phyloP scores from a whole-genome alignment of 2,113 vertebrate species.

The Leptodactylus fuscus region DNA sequence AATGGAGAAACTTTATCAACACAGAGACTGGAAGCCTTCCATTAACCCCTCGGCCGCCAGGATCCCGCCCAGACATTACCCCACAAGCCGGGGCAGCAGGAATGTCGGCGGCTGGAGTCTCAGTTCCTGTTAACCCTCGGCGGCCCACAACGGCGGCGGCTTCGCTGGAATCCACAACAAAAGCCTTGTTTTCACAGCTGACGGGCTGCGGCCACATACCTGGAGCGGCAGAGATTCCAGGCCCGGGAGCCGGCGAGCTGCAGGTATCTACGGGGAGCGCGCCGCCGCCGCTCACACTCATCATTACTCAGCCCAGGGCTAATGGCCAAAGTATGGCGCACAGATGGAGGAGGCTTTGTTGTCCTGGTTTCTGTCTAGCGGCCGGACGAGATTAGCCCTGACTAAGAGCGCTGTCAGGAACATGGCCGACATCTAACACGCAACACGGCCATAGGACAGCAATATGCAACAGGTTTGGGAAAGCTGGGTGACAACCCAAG shows the following conservation, averaged over 20 bases:
- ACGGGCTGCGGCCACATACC: background rate
- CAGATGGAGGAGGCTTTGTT: background rate
- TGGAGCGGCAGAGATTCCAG: background rate
- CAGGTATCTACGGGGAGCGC: background rate
- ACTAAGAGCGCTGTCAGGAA: background rate
- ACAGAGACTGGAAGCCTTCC: too few relatives aligned
- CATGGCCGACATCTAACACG: background rate
- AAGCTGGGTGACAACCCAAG: too few relatives aligned
- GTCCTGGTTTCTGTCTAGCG: background rate
- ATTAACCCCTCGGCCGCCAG: background rate
- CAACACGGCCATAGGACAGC: too few relatives aligned
- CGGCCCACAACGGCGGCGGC: too few relatives aligned
- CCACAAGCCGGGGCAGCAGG: background rate
- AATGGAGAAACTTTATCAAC: too few relatives aligned
- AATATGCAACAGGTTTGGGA: too few relatives aligned
- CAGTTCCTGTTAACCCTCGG: constrained; percentile 18
- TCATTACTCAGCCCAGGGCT: background rate
- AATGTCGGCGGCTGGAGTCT: background rate
- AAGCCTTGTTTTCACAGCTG: constrained; percentile 5
- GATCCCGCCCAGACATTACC: background rate
- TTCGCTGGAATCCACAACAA: constrained; percentile 24
- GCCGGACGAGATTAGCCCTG: background rate
- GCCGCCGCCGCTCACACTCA: background rate
- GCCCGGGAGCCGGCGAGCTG: background rate
- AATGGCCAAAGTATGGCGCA: background rate